phyloP scores from a whole-genome alignment of 2,797 vertebrate genomes.

The Pelochelys cantorii region DNA sequence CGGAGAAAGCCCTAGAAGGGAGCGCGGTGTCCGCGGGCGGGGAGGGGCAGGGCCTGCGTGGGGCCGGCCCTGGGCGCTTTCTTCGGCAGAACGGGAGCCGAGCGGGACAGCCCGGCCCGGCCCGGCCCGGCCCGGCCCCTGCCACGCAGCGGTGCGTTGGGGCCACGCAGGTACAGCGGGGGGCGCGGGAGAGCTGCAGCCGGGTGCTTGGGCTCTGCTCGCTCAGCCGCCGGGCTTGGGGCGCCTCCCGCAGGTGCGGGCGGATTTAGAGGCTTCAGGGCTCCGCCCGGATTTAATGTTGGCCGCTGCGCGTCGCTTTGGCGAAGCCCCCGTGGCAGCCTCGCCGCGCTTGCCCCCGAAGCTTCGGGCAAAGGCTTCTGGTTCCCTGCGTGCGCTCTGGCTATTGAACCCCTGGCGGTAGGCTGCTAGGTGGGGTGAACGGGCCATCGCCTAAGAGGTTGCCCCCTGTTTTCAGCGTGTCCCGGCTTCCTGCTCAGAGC shows the following conservation, averaged over 20 bases:
- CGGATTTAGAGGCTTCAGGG: rapidly evolving
- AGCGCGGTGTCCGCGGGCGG: not conserved
- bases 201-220: too few relatives aligned
- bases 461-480: not conserved
- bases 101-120: too few relatives aligned
- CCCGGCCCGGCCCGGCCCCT: too few relatives aligned
- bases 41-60: not conserved
- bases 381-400: too few relatives aligned
- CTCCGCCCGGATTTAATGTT: rapidly evolving
- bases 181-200: too few relatives aligned
- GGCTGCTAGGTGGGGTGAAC: not conserved
- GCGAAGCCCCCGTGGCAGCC: rapidly evolving
- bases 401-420: not conserved
- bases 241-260: rapidly evolving
- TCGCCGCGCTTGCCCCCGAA: rapidly evolving
- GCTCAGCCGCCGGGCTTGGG: not conserved
- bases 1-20: not conserved
- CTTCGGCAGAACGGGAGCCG: too few relatives aligned
- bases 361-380: not conserved
- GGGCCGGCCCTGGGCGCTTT: too few relatives aligned
- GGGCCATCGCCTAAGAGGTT: not conserved
- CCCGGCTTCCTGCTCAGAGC: not conserved
- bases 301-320: too few relatives aligned
- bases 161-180: not conserved
- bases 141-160: too few relatives aligned